Conservation (phyloP, 2,113 vertebrate genomes). For the Pelvicachromis taeniatus region DNA sequence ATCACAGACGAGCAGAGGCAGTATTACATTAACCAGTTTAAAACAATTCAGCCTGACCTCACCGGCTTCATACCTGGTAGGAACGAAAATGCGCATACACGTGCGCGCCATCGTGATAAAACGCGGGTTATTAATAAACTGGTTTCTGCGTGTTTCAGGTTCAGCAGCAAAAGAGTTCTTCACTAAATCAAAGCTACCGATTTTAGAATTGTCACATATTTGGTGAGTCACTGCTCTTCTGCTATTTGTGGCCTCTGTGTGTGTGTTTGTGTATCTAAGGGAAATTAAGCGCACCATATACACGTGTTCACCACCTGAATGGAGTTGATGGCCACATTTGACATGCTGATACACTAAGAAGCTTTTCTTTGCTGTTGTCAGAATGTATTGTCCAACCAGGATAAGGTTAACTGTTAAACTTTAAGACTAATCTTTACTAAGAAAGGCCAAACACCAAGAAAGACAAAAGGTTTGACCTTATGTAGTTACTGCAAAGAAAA, state of each 20-base stretch:
- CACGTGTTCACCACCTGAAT: background rate
- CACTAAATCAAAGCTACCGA: slow-evolving; percentile 98
- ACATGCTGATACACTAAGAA: background rate
- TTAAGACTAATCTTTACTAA: background rate
- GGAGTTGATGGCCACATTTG: background rate
- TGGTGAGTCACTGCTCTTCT: slow-evolving; percentile 79
- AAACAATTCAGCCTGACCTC: slow-evolving; percentile 97
- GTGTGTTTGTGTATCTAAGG: background rate
- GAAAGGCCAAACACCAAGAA: background rate
- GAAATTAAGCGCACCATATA: background rate
- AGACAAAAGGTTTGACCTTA: background rate
- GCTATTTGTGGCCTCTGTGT: background rate
- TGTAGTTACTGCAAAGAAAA: background rate
- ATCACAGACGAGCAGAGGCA: slow-evolving; percentile 99
- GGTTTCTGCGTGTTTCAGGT: slow-evolving; percentile 68
- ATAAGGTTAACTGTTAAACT: background rate
- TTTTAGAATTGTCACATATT: slow-evolving; percentile 98
- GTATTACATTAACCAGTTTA: slow-evolving; percentile 99
- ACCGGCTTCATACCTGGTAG: slow-evolving; percentile 98
- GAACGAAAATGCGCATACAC: background rate
- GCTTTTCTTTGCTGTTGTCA: background rate
- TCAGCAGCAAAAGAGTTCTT: slow-evolving; percentile 99
- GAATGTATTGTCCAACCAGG: background rate
- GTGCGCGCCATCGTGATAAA: rapidly evolving
- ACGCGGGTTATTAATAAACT: background rate